Evolutionary conservation across 2,113 vertebrate genomes (phyloP).

Genomic region (Trichechus manatus): DNA sequence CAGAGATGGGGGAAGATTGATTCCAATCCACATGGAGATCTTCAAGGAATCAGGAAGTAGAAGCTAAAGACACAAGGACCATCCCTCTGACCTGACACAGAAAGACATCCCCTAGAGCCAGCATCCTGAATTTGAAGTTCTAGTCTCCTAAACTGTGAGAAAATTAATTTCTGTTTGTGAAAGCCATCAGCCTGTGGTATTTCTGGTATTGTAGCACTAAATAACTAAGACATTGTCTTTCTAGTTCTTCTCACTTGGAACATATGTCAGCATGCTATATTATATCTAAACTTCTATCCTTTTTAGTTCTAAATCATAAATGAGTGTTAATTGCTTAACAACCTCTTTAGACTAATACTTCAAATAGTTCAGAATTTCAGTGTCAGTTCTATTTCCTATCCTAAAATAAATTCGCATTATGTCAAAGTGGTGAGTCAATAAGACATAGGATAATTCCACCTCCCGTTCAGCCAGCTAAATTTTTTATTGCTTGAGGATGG

Average conservation of each 20-base stretch:
- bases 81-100: too few species aligned
- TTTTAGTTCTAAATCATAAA: constrained; percentile 9
- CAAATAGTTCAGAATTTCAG: not conserved
- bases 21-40: too few species aligned
- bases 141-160: too few species aligned
- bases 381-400: not conserved
- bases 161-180: too few species aligned
- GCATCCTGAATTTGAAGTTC: too few species aligned
- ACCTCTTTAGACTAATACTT: not conserved
- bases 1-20: too few species aligned
- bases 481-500: not conserved
- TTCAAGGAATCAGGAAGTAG: too few species aligned
- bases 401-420: not conserved
- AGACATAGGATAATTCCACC: not conserved
- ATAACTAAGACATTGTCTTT: not conserved
- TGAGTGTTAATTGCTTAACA: not conserved
- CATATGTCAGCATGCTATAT: not conserved
- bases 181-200: too few species aligned
- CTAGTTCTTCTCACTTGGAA: not conserved
- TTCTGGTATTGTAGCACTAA: too few species aligned
- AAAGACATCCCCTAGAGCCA: too few species aligned
- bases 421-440: not conserved
- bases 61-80: too few species aligned
- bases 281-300: not conserved
- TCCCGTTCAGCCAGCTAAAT: not conserved